These are phyloP conservation scores for Melanotaenia duboulayi DNA, from an alignment of 2,113 vertebrate species.

Conservation along the genomic window DNA sequence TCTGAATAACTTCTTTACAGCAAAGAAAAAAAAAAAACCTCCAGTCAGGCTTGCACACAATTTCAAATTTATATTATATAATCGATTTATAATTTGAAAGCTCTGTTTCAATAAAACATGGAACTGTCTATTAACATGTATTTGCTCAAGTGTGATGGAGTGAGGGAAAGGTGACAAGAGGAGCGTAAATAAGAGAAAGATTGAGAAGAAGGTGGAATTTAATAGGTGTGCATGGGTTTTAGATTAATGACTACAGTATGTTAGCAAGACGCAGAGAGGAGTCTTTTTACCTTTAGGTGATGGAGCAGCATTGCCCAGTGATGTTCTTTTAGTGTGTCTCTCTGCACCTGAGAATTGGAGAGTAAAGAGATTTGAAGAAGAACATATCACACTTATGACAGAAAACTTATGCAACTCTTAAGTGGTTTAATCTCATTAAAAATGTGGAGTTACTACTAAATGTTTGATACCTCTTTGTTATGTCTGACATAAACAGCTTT, in stretches of 20 bases:
- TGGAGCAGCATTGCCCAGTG: slow-evolving; percentile 38
- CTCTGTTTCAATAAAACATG: slow-evolving; percentile 30
- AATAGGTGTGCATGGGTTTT: slow-evolving; percentile 45
- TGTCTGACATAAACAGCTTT: slow-evolving; percentile 1
- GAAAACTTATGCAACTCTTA: not conserved
- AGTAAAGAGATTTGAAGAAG: slow-evolving; percentile 16
- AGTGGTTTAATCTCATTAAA: not conserved
- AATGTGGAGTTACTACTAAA: not conserved
- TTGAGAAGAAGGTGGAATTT: slow-evolving; percentile 39
- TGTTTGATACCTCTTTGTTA: slow-evolving; percentile 2
- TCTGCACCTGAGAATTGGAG: slow-evolving; percentile 71
- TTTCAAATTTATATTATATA: slow-evolving; percentile 25
- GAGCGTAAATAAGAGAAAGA: slow-evolving; percentile 36
- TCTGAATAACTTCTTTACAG: slow-evolving; percentile 41
- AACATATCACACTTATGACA: slow-evolving; percentile 1
- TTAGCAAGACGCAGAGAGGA: slow-evolving; percentile 32
- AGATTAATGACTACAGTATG: slow-evolving; percentile 60
- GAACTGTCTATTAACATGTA: slow-evolving; percentile 32
- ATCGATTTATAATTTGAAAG: slow-evolving; percentile 24
- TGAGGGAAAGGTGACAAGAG: slow-evolving; percentile 43
- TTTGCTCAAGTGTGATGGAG: slow-evolving; percentile 43
- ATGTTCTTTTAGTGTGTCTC: slow-evolving; percentile 49
- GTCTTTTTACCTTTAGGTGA: slow-evolving; percentile 76
- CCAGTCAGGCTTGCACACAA: slow-evolving; percentile 2
- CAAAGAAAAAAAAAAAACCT: slow-evolving; percentile 34